Conservation (phyloP, 2,113 vertebrate genomes). For the Campylomormyrus numenius region DNA sequence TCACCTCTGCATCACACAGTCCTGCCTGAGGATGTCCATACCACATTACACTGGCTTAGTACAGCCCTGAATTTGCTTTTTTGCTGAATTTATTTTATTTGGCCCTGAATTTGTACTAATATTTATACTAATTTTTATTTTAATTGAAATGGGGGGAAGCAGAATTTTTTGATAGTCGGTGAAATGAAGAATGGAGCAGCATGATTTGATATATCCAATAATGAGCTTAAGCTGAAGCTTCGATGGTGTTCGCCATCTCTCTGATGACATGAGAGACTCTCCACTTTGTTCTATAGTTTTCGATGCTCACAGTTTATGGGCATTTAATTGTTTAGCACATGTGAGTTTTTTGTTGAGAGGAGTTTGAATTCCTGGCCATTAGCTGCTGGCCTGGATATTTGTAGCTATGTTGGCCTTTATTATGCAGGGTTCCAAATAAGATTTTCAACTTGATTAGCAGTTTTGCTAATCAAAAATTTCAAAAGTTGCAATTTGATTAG, state of each 20-base stretch:
- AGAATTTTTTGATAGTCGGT: not conserved
- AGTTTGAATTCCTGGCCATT: not conserved
- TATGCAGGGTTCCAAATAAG: not conserved
- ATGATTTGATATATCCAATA: not conserved
- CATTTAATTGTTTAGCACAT: too few relatives aligned
- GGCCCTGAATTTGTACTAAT: not conserved
- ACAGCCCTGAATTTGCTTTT: too few relatives aligned
- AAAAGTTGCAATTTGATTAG: too few relatives aligned
- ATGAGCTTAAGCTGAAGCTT: not conserved
- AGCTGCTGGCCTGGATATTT: not conserved
- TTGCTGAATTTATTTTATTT: too few relatives aligned
- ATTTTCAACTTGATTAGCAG: too few relatives aligned
- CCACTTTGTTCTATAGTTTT: not conserved
- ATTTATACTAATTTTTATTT: not conserved
- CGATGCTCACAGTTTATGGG: too few relatives aligned
- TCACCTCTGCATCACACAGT: not conserved
- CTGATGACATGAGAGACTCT: not conserved
- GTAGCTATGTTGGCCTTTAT: not conserved
- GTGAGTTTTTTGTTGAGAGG: not conserved
- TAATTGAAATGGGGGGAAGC: not conserved
- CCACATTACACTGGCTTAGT: not conserved
- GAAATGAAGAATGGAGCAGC: not conserved
- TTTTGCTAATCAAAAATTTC: too few relatives aligned
- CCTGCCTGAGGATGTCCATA: not conserved
- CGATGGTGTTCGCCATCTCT: not conserved